phyloP scores from a whole-genome alignment of 2,888 invertebrate genomes.

The Cryptus armator region DNA sequence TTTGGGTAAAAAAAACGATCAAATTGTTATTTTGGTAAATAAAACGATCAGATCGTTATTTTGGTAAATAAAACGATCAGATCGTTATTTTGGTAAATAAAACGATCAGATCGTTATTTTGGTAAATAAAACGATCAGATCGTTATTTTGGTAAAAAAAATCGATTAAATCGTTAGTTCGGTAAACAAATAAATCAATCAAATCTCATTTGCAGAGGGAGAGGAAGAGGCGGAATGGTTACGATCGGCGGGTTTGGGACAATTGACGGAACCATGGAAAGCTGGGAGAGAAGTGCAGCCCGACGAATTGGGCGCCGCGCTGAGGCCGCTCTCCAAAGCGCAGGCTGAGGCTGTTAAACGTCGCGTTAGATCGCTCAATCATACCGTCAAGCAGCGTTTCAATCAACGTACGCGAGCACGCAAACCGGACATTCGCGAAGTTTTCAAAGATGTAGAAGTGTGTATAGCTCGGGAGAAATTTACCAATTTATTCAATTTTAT shows the following conservation, averaged over 20 bases:
- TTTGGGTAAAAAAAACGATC: too few relatives aligned
- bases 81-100: too few relatives aligned
- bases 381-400: constrained; percentile 88
- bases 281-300: constrained; percentile 88
- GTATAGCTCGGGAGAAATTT: background rate
- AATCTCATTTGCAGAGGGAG: constrained; percentile 87
- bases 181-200: background rate
- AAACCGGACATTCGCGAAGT: constrained; percentile 94
- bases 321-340: constrained; percentile 88
- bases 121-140: too few relatives aligned
- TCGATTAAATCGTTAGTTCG: too few relatives aligned
- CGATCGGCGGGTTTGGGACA: constrained; percentile 91
- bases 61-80: too few relatives aligned
- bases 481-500: background rate
- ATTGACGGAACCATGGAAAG: constrained; percentile 90
- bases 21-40: too few relatives aligned
- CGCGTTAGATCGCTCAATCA: constrained; percentile 92
- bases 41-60: too few relatives aligned
- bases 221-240: constrained; percentile 92
- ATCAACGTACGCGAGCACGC: constrained; percentile 86
- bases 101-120: too few relatives aligned
- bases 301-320: constrained; percentile 87
- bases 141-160: too few relatives aligned
- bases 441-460: constrained; percentile 93
- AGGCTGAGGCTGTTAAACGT: constrained; percentile 92